These are phyloP conservation scores for Aphelinus certus DNA, from an alignment of 1,140 invertebrate species.

Conservation along the genomic window DNA sequence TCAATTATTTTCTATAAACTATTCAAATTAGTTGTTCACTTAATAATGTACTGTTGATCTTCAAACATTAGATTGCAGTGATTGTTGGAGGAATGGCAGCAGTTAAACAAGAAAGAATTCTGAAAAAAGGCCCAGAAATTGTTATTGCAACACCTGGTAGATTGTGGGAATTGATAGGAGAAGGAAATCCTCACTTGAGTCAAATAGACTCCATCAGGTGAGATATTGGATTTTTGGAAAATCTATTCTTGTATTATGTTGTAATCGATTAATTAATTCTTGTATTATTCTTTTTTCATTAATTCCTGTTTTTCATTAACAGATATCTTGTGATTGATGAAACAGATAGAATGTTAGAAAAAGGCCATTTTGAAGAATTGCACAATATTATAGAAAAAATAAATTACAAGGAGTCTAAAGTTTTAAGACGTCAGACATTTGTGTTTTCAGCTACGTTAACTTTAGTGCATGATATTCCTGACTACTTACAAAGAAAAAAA, in stretches of 20 bases:
- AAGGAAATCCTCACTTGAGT: slow-evolving; percentile 80
- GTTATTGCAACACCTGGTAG: slow-evolving; percentile 96
- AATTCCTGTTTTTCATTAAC: slow-evolving; percentile 45
- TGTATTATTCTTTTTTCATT: slow-evolving; percentile 21
- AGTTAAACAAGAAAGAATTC: slow-evolving; percentile 90
- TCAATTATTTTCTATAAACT: slow-evolving; percentile 3
- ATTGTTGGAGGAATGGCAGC: slow-evolving; percentile 90
- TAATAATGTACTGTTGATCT: slow-evolving; percentile 24
- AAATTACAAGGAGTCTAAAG: slow-evolving; percentile 73
- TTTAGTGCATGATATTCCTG: slow-evolving; percentile 84
- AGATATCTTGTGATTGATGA: slow-evolving; percentile 95
- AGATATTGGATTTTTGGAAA: slow-evolving; percentile 17
- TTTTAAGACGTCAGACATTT: slow-evolving; percentile 85
- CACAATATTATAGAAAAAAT: slow-evolving; percentile 82
- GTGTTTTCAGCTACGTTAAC: slow-evolving; percentile 98
- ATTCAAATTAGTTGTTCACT: background rate
- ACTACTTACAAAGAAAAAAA: slow-evolving; percentile 77
- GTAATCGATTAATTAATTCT: slow-evolving; percentile 7
- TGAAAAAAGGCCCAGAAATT: slow-evolving; percentile 87
- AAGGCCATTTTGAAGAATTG: slow-evolving; percentile 95
- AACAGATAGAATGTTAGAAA: slow-evolving; percentile 98
- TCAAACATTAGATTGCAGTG: slow-evolving; percentile 70
- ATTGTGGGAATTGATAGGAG: slow-evolving; percentile 90
- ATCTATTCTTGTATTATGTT: too few relatives aligned
- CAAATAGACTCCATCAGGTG: slow-evolving; percentile 77